Conservation (phyloP, 2,797 vertebrate genomes). For the Pterois miles region DNA sequence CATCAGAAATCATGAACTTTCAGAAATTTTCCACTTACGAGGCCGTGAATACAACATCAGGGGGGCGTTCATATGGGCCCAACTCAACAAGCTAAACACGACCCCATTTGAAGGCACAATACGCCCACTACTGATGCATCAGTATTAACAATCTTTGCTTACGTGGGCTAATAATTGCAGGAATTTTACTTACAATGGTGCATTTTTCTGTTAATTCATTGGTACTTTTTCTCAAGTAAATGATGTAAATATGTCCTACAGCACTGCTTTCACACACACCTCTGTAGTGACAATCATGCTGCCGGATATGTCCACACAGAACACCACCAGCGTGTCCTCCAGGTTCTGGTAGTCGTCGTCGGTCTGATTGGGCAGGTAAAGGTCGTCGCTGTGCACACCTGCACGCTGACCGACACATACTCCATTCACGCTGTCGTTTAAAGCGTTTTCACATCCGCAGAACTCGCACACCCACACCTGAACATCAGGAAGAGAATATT, state of each 20-base stretch:
- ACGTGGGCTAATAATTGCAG: not conserved
- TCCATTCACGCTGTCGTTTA: not conserved
- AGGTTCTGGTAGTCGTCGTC: conserved; percentile 79
- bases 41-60: too few species aligned
- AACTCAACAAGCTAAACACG: too few species aligned
- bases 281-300: conserved; percentile 86
- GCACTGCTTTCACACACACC: conserved; percentile 51
- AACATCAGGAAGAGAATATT: not conserved
- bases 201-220: not conserved
- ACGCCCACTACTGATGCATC: too few species aligned
- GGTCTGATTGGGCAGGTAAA: conserved; percentile 63
- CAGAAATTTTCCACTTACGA: too few species aligned
- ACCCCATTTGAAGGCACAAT: too few species aligned
- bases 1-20: too few species aligned
- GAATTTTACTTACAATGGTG: not conserved
- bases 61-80: too few species aligned
- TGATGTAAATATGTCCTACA: not conserved
- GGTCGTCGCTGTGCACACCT: conserved; percentile 64
- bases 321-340: conserved; percentile 81
- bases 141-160: not conserved
- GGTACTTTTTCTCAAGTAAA: not conserved
- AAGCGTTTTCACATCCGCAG: conserved; percentile 71
- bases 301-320: conserved; percentile 86
- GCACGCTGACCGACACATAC: conserved; percentile 9
- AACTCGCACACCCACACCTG: conserved; percentile 85